phyloP scores from a whole-genome alignment of 2,113 vertebrate genomes.

The Otocyon megalotis region DNA sequence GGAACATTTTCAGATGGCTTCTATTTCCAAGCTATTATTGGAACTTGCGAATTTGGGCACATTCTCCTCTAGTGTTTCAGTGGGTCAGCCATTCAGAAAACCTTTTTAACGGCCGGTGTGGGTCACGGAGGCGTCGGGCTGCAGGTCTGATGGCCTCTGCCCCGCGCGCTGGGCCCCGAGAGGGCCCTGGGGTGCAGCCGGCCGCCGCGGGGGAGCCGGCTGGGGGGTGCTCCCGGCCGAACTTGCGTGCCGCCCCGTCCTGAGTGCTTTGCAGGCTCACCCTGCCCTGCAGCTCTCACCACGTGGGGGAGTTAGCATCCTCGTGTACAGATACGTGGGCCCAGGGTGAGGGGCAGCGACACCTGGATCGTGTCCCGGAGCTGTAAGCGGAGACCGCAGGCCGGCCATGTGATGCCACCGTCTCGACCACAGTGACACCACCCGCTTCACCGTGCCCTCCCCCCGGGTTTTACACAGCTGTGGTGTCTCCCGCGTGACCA shows the following conservation, averaged over 20 bases:
- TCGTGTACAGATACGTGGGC: background rate
- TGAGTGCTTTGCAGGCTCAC: accelerated
- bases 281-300: background rate
- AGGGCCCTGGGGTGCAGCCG: background rate
- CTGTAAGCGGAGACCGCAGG: background rate
- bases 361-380: no score
- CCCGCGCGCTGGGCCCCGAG: background rate
- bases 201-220: background rate
- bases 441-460: background rate
- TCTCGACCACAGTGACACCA: background rate
- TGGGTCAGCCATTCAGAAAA: constrained; percentile 21
- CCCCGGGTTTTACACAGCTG: background rate
- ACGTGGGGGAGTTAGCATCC: accelerated
- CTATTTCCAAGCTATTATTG: constrained; percentile 44
- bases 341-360: background rate
- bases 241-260: accelerated
- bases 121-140: background rate
- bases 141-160: background rate
- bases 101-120: background rate
- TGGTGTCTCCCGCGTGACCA: background rate
- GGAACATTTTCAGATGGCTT: constrained; percentile 44
- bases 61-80: background rate
- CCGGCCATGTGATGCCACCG: accelerated
- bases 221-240: no score
- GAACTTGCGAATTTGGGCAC: constrained; percentile 5